phyloP scores from a whole-genome alignment of 2,888 invertebrate species.

The Limnephilus rhombicus region DNA sequence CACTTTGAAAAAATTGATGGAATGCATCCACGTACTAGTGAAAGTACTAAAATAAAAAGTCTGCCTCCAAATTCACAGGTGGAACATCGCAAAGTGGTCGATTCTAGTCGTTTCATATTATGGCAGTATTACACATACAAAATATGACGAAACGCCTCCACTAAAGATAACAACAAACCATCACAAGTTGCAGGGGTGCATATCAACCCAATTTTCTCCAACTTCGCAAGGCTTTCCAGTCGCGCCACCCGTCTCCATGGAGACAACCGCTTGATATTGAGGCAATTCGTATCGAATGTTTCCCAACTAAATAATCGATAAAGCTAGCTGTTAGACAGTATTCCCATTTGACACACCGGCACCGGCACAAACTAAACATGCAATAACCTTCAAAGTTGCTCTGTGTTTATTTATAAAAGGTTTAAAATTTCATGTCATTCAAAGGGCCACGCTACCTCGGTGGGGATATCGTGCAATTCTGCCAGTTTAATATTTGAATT shows the following conservation, averaged over 20 bases:
- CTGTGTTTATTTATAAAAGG: not conserved
- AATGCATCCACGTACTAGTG: not conserved
- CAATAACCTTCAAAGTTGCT: not conserved
- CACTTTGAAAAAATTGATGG: not conserved
- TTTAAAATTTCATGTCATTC: not conserved
- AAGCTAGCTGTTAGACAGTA: not conserved
- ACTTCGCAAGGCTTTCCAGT: not conserved
- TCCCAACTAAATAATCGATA: conserved; percentile 33
- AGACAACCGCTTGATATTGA: not conserved
- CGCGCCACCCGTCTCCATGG: conserved; percentile 23
- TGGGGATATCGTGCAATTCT: not conserved
- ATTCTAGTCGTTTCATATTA: not conserved
- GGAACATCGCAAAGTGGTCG: not conserved
- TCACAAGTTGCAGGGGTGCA: not conserved
- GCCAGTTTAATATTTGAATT: not conserved
- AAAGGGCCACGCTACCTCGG: not conserved
- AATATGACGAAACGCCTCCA: not conserved
- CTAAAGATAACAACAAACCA: not conserved
- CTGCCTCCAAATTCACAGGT: not conserved
- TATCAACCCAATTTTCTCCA: not conserved
- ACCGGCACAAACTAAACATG: not conserved
- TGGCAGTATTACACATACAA: not conserved
- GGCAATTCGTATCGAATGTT: conserved; percentile 6
- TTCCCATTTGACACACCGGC: not conserved
- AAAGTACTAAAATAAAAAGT: not conserved